Conservation (phyloP, 2,888 invertebrate species). For the Archaeoteleia sp. region DNA sequence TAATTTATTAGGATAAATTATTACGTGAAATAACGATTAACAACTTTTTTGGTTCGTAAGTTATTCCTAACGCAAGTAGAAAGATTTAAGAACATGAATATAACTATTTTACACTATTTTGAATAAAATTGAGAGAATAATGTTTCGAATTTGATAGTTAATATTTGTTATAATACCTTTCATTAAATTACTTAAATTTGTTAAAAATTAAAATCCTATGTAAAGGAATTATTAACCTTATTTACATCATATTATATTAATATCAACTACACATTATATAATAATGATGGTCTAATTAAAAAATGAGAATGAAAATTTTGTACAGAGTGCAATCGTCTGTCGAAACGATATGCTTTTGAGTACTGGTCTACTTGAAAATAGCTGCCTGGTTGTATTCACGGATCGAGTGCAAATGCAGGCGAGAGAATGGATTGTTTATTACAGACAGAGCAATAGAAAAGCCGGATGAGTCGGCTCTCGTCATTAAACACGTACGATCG, state of each 20-base stretch:
- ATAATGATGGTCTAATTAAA: not conserved
- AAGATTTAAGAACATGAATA: no score
- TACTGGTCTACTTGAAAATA: slow-evolving; percentile 12
- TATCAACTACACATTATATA: not conserved
- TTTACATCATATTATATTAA: no score
- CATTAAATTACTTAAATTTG: no score
- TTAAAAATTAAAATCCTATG: no score
- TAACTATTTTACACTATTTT: no score
- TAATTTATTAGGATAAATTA: no score
- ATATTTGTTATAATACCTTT: no score
- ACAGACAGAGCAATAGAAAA: slow-evolving; percentile 60
- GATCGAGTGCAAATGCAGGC: slow-evolving; percentile 26
- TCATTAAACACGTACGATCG: slow-evolving; percentile 60
- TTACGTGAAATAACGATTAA: no score
- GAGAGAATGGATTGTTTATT: slow-evolving; percentile 59
- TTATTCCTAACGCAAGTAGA: no score
- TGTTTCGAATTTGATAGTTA: no score
- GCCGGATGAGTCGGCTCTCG: slow-evolving; percentile 56
- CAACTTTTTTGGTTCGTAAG: no score
- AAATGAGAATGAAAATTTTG: slow-evolving; percentile 10
- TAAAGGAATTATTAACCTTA: no score
- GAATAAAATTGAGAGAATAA: slow-evolving; percentile 10
- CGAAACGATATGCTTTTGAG: slow-evolving; percentile 11
- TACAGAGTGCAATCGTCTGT: slow-evolving; percentile 9
- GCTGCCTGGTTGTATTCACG: slow-evolving; percentile 4